These are phyloP conservation scores for Sepioteuthis lessoniana DNA, from an alignment of 2,888 invertebrate genomes.

Conservation along the genomic window DNA sequence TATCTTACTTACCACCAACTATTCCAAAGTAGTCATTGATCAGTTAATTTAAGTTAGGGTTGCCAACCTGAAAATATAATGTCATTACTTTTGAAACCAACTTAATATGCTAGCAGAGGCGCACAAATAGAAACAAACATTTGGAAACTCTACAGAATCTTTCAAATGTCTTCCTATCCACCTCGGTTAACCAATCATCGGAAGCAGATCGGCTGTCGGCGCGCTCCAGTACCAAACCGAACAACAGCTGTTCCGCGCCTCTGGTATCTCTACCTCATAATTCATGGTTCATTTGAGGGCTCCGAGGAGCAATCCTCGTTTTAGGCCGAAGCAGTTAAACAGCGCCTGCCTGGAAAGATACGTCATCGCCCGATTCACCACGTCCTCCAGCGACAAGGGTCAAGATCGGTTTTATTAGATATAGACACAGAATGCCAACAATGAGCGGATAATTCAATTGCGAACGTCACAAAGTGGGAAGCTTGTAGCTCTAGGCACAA, in stretches of 20 bases:
- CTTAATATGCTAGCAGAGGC: not conserved
- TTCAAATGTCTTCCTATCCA: not conserved
- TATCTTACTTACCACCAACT: too few species aligned
- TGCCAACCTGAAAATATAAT: too few species aligned
- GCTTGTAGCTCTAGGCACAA: not conserved
- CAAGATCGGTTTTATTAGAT: slow-evolving; percentile 33
- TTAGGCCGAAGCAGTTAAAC: slow-evolving; percentile 13
- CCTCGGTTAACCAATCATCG: not conserved
- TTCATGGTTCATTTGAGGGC: slow-evolving; percentile 33
- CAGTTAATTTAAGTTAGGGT: too few species aligned
- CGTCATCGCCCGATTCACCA: not conserved
- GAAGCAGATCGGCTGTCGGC: not conserved
- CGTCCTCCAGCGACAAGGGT: not conserved
- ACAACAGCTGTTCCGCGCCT: slow-evolving; percentile 33
- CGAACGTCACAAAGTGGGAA: slow-evolving; percentile 33
- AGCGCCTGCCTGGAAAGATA: not conserved
- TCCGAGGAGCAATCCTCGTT: not conserved
- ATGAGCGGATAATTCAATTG: slow-evolving; percentile 12
- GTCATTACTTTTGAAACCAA: not conserved
- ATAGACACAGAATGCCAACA: slow-evolving; percentile 13
- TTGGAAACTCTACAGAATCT: not conserved
- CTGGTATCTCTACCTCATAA: slow-evolving; percentile 6
- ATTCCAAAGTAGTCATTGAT: too few species aligned
- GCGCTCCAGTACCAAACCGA: not conserved
- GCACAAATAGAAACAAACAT: not conserved